A percentile compares a stretch with the other conserved stretches of the same genome.
Evolutionary conservation across 2,888 invertebrate genomes (phyloP).

Genomic region (Hofmannophila pseudospretella): DNA sequence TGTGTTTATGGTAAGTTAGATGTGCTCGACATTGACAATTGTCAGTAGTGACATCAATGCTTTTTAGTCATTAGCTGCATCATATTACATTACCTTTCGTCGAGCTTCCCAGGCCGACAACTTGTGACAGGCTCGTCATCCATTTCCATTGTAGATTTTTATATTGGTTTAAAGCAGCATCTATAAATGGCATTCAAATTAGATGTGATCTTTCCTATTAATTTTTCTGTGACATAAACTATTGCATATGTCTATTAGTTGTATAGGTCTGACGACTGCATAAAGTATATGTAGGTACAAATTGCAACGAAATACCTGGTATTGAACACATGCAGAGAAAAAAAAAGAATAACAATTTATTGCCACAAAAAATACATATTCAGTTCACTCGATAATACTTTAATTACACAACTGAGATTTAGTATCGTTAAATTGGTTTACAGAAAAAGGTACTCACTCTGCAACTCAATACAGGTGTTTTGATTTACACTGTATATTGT

Average conservation of each 20-base stretch:
- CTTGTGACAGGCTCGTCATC: conserved; percentile 53
- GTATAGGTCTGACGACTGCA: neutral
- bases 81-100: conserved; percentile 51
- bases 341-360: no score
- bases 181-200: conserved; percentile 43
- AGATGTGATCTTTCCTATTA: conserved; percentile 40
- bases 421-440: no score
- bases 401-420: no score
- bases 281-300: no score
- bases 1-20: conserved; percentile 69
- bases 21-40: conserved; percentile 49
- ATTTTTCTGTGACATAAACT: conserved; percentile 13
- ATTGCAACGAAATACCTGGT: no score
- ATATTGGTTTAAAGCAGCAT: conserved; percentile 43
- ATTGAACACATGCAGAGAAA: no score
- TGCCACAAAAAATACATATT: no score
- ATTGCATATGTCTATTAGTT: neutral
- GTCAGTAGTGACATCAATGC: conserved; percentile 60
- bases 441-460: no score
- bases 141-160: conserved; percentile 62
- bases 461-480: no score
- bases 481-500: no score
- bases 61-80: conserved; percentile 66
- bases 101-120: conserved; percentile 48
- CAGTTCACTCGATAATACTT: no score